Conservation (phyloP, 1,140 invertebrate species). For the Daktulosphaira vitifoliae region DNA sequence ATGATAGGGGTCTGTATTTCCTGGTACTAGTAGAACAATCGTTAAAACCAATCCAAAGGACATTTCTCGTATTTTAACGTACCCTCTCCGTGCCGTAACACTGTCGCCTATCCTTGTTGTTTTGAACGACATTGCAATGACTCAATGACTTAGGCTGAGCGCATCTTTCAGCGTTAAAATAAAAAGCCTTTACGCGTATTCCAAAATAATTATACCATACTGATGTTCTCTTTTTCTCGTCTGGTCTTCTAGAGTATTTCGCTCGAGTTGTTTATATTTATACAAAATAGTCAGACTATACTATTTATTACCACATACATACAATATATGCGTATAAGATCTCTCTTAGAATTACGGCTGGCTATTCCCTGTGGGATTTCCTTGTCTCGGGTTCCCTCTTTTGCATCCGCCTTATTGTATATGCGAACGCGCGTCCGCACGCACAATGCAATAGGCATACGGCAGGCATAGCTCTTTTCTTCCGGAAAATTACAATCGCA, state of each 20-base stretch:
- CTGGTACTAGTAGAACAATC: not conserved
- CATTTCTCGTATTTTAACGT: constrained; percentile 11
- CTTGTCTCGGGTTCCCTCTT: not conserved
- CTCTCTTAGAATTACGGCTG: constrained; percentile 14
- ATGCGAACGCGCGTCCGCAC: not conserved
- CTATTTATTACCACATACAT: too few relatives aligned
- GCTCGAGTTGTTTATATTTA: too few relatives aligned
- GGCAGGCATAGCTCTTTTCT: not conserved
- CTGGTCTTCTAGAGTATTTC: too few relatives aligned
- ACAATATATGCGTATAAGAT: not conserved
- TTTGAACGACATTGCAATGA: too few relatives aligned
- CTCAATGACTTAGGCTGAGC: too few relatives aligned
- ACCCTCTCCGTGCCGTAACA: not conserved
- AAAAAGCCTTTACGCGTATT: too few relatives aligned
- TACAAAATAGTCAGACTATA: too few relatives aligned
- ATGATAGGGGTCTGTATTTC: not conserved
- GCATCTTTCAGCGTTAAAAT: too few relatives aligned
- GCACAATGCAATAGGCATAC: not conserved
- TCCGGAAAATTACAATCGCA: constrained; percentile 22
- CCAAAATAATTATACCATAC: too few relatives aligned
- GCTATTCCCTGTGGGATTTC: constrained; percentile 7
- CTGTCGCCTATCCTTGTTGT: too few relatives aligned
- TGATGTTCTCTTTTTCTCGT: too few relatives aligned
- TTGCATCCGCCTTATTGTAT: not conserved
- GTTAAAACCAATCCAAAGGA: constrained; percentile 27